Evolutionary conservation across 2,113 vertebrate species (phyloP).

Genomic region (Athene cunicularia): DNA sequence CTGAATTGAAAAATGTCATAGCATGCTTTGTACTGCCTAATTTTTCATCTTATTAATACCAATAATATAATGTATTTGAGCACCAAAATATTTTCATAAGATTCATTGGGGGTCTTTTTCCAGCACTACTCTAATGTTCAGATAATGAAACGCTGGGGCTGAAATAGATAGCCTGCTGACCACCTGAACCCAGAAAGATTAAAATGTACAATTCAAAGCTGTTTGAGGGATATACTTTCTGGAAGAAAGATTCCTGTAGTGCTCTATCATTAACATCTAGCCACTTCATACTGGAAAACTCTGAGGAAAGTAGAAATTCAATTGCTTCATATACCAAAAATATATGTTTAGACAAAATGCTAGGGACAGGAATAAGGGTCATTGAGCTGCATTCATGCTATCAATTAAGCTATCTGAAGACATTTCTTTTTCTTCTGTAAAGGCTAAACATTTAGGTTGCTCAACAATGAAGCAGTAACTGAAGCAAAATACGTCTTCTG

Average conservation of each 20-base stretch:
- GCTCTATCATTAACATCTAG: constrained; percentile 63
- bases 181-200: constrained; percentile 71
- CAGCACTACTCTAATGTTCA: constrained; percentile 65
- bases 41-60: constrained; percentile 75
- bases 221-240: constrained; percentile 9
- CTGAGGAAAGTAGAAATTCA: constrained; percentile 6
- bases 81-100: constrained; percentile 68
- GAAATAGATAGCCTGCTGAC: constrained; percentile 72
- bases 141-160: constrained; percentile 58
- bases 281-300: constrained; percentile 51
- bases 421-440: neutral
- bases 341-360: neutral
- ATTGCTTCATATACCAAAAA: constrained; percentile 5
- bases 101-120: constrained; percentile 69
- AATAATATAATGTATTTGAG: constrained; percentile 58
- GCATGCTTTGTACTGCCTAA: constrained; percentile 60
- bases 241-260: constrained; percentile 49
- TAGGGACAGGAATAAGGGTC: neutral
- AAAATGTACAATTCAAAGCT: constrained; percentile 50
- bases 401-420: neutral
- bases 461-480: neutral
- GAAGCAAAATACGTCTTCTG: neutral
- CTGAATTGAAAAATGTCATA: constrained; percentile 64
- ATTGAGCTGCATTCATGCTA: neutral
- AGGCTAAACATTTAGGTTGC: neutral